Percentiles rank a stretch among this genome's conserved stretches.
Evolutionary conservation across 2,797 vertebrate species (phyloP).

Genomic region (Oreochromis mossambicus): DNA sequence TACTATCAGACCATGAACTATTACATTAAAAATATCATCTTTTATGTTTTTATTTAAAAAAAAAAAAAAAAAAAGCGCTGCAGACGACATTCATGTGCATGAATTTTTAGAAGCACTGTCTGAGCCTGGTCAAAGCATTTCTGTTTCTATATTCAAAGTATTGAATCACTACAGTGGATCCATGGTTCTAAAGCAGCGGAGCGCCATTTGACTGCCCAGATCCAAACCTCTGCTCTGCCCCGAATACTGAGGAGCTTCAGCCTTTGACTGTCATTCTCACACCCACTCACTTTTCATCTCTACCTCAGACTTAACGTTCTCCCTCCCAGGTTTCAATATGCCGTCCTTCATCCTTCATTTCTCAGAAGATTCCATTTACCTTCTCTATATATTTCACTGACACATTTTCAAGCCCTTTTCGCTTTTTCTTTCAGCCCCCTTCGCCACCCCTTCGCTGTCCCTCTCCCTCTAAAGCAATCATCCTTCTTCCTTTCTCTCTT

Average conservation of each 20-base stretch:
- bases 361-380: conserved; percentile 62
- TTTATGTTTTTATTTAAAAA: background rate
- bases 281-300: conserved; percentile 40
- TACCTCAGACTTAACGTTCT: conserved; percentile 17
- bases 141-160: background rate
- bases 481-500: conserved; percentile 52
- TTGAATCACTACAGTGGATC: background rate
- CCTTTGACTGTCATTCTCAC: conserved; percentile 39
- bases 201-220: conserved; percentile 11
- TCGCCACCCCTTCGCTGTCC: conserved; percentile 11
- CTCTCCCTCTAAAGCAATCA: conserved; percentile 65
- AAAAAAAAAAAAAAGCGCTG: background rate
- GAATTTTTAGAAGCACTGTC: background rate
- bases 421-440: conserved; percentile 8
- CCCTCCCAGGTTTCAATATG: conserved; percentile 47
- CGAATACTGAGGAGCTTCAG: conserved; percentile 42
- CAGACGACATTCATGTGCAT: background rate
- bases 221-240: conserved; percentile 26
- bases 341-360: conserved; percentile 55
- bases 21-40: conserved; percentile 11
- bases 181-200: background rate
- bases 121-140: background rate
- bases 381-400: conserved; percentile 59
- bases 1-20: conserved; percentile 23
- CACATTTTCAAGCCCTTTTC: conserved; percentile 43